A percentile compares a stretch with the other conserved stretches of the same genome.
Conservation (phyloP, 2,113 vertebrate genomes). For the Tachuris rubrigastra region DNA sequence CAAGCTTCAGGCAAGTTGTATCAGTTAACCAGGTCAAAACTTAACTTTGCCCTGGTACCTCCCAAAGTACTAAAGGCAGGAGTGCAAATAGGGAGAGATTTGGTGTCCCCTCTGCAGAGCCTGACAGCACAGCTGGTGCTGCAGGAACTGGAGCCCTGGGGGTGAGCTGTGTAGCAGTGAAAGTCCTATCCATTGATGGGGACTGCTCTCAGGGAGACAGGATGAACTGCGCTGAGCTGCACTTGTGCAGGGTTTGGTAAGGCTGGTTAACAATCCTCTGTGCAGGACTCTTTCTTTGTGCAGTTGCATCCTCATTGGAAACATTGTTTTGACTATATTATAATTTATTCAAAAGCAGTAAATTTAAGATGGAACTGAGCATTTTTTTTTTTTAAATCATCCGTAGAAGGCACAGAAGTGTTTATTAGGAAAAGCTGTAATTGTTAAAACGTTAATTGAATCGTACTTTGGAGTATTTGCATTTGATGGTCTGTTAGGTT, state of each 20-base stretch:
- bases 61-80: not conserved
- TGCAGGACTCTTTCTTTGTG: not conserved
- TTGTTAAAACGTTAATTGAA: slow-evolving; percentile 14
- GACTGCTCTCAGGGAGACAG: accelerated
- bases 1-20: not conserved
- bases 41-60: accelerated
- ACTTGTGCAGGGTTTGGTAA: not conserved
- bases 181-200: not conserved
- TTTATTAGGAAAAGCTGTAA: slow-evolving; percentile 1
- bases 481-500: slow-evolving; percentile 29
- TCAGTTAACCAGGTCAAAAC: not conserved
- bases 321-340: not conserved
- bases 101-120: not conserved
- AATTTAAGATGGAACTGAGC: not conserved
- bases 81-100: not conserved
- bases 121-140: not conserved
- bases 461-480: not conserved
- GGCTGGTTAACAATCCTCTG: not conserved
- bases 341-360: not conserved
- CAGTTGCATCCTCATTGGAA: not conserved
- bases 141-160: not conserved
- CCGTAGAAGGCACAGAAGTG: not conserved
- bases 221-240: not conserved
- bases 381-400: not conserved
- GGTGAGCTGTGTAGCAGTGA: not conserved